Percentiles rank a stretch among this genome's conserved stretches.
Conservation (phyloP, 2,113 vertebrate genomes). For the Sterrhoptilus dennistouni region DNA sequence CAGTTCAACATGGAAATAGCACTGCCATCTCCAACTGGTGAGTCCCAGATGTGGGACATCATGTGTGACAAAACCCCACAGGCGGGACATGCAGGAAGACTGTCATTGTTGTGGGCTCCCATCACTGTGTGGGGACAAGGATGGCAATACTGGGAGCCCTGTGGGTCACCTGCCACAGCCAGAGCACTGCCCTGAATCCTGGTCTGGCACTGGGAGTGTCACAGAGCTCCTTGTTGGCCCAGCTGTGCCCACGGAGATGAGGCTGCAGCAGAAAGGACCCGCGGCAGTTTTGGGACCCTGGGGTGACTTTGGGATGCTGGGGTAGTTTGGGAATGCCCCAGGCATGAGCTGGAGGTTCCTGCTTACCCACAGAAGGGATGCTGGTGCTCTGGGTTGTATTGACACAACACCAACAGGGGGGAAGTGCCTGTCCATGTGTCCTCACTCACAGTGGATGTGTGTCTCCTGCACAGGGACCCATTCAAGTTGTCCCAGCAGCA, state of each 20-base stretch:
- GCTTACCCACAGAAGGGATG: accelerated
- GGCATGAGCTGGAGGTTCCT: not conserved
- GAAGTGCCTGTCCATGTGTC: not conserved
- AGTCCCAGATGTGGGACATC: constrained; percentile 37
- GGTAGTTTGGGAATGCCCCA: not conserved
- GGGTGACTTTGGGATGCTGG: not conserved
- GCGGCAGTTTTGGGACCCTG: accelerated
- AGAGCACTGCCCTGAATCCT: not conserved
- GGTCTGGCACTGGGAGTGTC: not conserved
- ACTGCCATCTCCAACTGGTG: not conserved
- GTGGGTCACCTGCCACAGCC: not conserved
- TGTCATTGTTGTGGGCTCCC: not conserved
- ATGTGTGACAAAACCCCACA: constrained; percentile 8
- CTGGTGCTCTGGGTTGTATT: not conserved
- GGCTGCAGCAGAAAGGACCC: not conserved
- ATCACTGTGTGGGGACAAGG: not conserved
- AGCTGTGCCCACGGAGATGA: not conserved
- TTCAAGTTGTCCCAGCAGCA: not conserved
- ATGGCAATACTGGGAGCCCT: not conserved
- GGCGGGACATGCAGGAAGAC: not conserved
- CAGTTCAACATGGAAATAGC: constrained; percentile 41
- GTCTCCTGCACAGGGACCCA: accelerated
- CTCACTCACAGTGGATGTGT: accelerated
- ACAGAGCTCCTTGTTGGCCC: not conserved
- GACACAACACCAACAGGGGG: accelerated